Evolutionary conservation across 2,113 vertebrate genomes (phyloP).

Genomic region (Hypocryptadius cinnamomeus): DNA sequence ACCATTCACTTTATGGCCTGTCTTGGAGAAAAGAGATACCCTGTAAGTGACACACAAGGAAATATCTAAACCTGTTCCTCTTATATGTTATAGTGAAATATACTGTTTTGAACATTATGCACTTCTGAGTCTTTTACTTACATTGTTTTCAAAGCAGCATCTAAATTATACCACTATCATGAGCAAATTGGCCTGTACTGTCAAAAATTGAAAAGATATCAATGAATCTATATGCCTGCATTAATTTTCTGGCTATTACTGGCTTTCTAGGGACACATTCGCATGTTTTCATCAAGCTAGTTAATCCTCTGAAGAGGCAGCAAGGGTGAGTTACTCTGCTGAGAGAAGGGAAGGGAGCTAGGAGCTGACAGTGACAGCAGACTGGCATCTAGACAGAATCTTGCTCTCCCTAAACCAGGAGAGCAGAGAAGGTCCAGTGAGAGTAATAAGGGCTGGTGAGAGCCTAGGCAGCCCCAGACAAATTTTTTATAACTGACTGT

Average conservation of each 20-base stretch:
- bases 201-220: background rate
- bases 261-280: background rate
- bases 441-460: background rate
- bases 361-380: background rate
- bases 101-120: background rate
- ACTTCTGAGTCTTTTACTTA: background rate
- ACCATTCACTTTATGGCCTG: background rate
- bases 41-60: background rate
- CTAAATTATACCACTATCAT: background rate
- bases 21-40: background rate
- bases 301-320: background rate
- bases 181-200: background rate
- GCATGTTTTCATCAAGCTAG: background rate
- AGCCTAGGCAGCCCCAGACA: background rate
- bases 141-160: background rate
- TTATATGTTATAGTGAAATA: background rate
- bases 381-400: background rate
- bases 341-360: background rate
- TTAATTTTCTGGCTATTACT: background rate
- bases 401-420: background rate
- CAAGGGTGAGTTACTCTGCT: background rate
- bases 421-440: background rate
- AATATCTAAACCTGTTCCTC: background rate
- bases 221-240: background rate
- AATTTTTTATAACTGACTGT: background rate